These are phyloP conservation scores for Lampropteryx suffumata DNA, from an alignment of 2,888 invertebrate genomes.

Conservation along the genomic window DNA sequence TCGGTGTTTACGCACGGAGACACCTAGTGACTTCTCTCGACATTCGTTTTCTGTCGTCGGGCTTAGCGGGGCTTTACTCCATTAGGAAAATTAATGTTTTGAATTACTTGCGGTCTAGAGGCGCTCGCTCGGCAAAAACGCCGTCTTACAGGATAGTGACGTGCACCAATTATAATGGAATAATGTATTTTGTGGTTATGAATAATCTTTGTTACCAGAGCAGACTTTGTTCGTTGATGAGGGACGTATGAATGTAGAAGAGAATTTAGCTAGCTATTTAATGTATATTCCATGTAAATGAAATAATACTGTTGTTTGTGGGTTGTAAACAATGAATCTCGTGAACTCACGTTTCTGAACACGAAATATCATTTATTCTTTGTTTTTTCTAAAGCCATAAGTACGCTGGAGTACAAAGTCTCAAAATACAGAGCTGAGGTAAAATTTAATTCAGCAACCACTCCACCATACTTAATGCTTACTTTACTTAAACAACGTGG, in stretches of 20 bases:
- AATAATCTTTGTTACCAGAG: not conserved
- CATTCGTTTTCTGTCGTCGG: conserved; percentile 62
- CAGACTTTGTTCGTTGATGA: too few relatives aligned
- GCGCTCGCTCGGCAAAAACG: conserved; percentile 34
- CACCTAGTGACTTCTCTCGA: conserved; percentile 58
- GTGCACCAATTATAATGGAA: conserved; percentile 25
- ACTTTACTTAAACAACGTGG: conserved; percentile 33
- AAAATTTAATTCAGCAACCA: conserved; percentile 35
- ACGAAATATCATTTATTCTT: not conserved
- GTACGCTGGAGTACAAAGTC: conserved; percentile 7
- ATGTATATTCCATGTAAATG: too few relatives aligned
- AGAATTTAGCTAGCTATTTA: too few relatives aligned
- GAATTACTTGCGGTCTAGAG: conserved; percentile 61
- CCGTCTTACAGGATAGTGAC: conserved; percentile 34
- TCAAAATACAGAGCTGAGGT: conserved; percentile 7
- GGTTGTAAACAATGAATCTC: too few relatives aligned
- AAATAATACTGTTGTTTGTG: too few relatives aligned
- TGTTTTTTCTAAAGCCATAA: conserved; percentile 3
- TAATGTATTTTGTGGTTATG: conserved; percentile 10
- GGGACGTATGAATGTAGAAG: too few relatives aligned
- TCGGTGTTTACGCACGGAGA: conserved; percentile 70
- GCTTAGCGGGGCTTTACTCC: conserved; percentile 75
- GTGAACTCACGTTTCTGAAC: not conserved
- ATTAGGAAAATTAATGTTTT: conserved; percentile 83
- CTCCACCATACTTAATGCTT: conserved; percentile 34